Conservation (phyloP, 1,140 invertebrate species). For the Drosophila obscura region DNA sequence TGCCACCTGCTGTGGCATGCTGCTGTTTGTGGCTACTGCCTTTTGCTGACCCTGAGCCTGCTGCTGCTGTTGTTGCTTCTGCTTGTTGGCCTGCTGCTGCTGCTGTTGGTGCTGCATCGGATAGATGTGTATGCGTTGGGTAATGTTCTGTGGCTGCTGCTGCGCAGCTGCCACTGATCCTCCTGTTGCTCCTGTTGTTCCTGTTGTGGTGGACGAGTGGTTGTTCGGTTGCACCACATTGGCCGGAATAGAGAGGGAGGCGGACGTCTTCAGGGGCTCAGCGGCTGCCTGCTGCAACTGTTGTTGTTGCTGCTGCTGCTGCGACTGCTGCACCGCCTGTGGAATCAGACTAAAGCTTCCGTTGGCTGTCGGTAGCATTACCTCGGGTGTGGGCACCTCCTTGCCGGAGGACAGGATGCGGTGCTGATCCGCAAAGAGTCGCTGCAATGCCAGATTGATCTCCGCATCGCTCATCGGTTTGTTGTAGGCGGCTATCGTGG, state of each 20-base stretch:
- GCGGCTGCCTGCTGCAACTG: constrained; percentile 51
- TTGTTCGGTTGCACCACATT: constrained; percentile 81
- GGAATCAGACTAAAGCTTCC: constrained; percentile 62
- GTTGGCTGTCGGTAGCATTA: constrained; percentile 61
- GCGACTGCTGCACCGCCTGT: constrained; percentile 65
- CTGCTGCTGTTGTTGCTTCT: constrained; percentile 54
- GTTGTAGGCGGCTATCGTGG: constrained; percentile 68
- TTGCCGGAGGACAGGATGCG: constrained; percentile 87
- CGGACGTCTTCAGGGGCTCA: constrained; percentile 38
- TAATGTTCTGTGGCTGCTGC: constrained; percentile 49
- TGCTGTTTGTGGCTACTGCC: constrained; percentile 23
- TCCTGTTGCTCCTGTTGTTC: constrained; percentile 24
- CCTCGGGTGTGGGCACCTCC: constrained; percentile 85
- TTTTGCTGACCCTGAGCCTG: constrained; percentile 22
- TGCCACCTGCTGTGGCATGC: constrained; percentile 11
- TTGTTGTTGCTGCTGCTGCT: constrained; percentile 39
- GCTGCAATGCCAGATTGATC: constrained; percentile 85
- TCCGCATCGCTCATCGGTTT: constrained; percentile 83
- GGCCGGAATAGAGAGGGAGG: constrained; percentile 43
- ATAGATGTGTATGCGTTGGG: constrained; percentile 81
- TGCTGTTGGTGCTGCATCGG: constrained; percentile 81
- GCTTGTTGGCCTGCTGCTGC: constrained; percentile 57
- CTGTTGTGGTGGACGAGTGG: constrained; percentile 66
- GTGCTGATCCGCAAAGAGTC: constrained; percentile 86
- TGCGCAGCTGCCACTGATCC: background rate